Base-by-base conservation (phyloP, 2,888 invertebrate genomes). In the Cyrtodaria siliqua region DNA sequence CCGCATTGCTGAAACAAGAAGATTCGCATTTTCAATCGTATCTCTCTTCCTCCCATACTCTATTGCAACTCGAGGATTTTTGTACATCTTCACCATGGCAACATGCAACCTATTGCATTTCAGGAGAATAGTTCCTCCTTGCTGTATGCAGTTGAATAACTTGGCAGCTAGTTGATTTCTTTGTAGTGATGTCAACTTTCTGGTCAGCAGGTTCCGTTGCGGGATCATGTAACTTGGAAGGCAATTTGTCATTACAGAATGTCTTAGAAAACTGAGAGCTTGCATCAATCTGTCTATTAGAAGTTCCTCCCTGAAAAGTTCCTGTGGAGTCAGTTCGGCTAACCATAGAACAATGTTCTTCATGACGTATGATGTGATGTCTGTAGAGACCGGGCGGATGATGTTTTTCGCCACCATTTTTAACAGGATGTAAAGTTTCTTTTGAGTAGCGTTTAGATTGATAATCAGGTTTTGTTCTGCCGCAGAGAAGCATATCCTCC, bases 211-310 rank as follows among this genome's bases (percentile, higher is more conserved):
- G 44, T 60, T 60, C 29, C 60, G 44, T 18, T 60, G 24, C 20
- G 44, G 18, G 18, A 60, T 47, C 60, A 60, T 60, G 29, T 60
- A 60, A 27, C 47, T 60, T 29, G 60, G 60, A 4, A 60, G 47
- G 27, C 20, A 24, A 18, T 27, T 47, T 16, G 3, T 27, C 2
- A 18, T 44, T 12, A 60, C 3, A 18, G 47, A 60, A 47, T 26
- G 44, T 2, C 2, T 18, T 3, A 50, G 50, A 20, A 50, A 33
- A 8, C 12, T 4, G 4, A 33, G 12, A 4, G 33, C 4, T 12
- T 33, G 33, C 33, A 33, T 12, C 33, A 33, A 12, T 8, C 4
- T 4, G 6, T 33, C 6, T 33, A 33, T 33, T 12, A 33, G 12
- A 8, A 33, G 12, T 33, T 33, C 33, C 12, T 33, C 33, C 33